Percentiles rank a stretch among this genome's conserved stretches.
Conservation (phyloP, 2,888 invertebrate genomes). For the Euspilapteryx auroguttella region DNA sequence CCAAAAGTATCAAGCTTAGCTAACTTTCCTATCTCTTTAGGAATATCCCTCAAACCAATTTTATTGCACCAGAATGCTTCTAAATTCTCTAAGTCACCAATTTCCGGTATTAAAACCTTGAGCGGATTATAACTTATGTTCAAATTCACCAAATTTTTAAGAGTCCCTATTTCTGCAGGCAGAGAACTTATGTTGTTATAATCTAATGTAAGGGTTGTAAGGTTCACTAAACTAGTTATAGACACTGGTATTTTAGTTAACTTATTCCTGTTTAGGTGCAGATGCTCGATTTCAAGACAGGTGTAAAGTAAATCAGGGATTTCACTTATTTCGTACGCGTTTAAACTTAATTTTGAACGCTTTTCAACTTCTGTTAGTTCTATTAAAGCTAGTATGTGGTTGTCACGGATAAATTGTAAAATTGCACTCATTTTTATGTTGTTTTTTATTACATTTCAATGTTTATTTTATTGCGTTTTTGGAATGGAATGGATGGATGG, state of each 20-base stretch:
- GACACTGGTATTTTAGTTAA: conserved; percentile 48
- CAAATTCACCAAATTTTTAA: conserved; percentile 62
- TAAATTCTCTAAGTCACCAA: conserved; percentile 60
- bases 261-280: conserved; percentile 67
- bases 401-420: conserved; percentile 69
- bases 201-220: conserved; percentile 66
- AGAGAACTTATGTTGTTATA: conserved; percentile 65
- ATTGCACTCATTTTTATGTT: conserved; percentile 63
- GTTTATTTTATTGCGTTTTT: conserved; percentile 39
- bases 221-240: conserved; percentile 52
- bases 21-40: conserved; percentile 64
- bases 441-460: conserved; percentile 29
- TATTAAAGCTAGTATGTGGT: conserved; percentile 67
- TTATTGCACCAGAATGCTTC: conserved; percentile 71
- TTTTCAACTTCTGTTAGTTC: conserved; percentile 65
- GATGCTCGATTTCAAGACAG: conserved; percentile 59
- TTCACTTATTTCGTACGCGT: conserved; percentile 65
- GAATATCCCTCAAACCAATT: conserved; percentile 55
- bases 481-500: too few relatives aligned
- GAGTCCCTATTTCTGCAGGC: conserved; percentile 60
- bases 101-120: conserved; percentile 55
- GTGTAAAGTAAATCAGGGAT: conserved; percentile 60
- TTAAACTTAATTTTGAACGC: conserved; percentile 62
- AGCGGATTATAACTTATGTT: conserved; percentile 71
- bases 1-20: conserved; percentile 66